Percentiles rank a stretch among this genome's conserved stretches.
phyloP scores from a whole-genome alignment of 2,888 invertebrate genomes.

The Lasioglossum villosulum region DNA sequence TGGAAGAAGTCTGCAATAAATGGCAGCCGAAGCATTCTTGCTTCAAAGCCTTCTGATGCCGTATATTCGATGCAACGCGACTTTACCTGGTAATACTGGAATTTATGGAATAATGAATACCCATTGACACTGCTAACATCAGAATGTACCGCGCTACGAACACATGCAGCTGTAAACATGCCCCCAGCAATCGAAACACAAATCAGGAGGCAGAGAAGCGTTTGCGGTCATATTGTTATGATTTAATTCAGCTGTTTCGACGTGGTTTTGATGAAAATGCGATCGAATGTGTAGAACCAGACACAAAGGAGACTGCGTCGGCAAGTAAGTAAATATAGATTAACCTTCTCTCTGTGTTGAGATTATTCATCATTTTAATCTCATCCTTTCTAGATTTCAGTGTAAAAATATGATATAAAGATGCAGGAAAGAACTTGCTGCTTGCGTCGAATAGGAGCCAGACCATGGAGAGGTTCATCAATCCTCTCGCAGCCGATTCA shows the following conservation, averaged over 20 bases:
- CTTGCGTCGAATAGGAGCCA: neutral
- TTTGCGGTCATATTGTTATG: neutral
- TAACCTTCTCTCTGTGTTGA: too few species aligned
- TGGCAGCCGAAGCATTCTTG: neutral
- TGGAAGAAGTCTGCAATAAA: conserved; percentile 22
- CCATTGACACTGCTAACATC: conserved; percentile 23
- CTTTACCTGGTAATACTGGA: conserved; percentile 32
- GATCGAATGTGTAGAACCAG: too few species aligned
- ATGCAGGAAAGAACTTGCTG: too few species aligned
- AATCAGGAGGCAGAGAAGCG: neutral
- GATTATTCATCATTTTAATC: too few species aligned
- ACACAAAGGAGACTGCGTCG: too few species aligned
- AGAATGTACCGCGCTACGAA: conserved; percentile 7
- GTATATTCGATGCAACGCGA: conserved; percentile 31
- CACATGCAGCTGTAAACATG: neutral
- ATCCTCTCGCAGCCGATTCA: neutral
- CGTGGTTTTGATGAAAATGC: too few species aligned
- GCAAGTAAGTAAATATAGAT: too few species aligned
- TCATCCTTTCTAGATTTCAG: neutral
- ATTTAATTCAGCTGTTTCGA: neutral
- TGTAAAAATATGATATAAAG: neutral
- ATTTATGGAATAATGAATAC: conserved; percentile 43
- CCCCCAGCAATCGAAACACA: neutral
- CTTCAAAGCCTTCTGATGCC: neutral
- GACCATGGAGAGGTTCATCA: neutral